These are phyloP conservation scores for Myiotriccus ornatus DNA, from an alignment of 2,797 vertebrate species.

Conservation along the genomic window DNA sequence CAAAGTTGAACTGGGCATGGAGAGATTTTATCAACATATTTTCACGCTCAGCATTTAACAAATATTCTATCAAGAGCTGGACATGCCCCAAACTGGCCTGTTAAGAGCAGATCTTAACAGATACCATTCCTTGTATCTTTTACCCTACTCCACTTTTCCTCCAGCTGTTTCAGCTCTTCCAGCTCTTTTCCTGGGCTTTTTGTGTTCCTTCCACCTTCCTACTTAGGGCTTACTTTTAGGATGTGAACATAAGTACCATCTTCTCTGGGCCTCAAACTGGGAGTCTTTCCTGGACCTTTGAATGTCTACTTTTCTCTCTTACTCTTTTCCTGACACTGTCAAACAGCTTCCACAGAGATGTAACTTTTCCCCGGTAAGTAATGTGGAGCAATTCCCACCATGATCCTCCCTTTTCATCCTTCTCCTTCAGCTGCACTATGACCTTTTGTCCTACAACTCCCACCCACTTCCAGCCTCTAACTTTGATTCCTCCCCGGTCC, in stretches of 20 bases:
- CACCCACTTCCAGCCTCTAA: not conserved
- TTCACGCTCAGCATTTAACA: not conserved
- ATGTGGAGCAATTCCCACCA: conserved; percentile 24
- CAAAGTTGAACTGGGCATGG: not conserved
- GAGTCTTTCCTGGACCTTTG: not conserved
- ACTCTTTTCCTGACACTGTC: not conserved
- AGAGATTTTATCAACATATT: not conserved
- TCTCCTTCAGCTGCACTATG: not conserved
- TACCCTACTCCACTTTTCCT: not conserved
- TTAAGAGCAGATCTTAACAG: not conserved
- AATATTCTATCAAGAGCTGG: not conserved
- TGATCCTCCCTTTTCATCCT: not conserved
- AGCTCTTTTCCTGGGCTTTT: not conserved
- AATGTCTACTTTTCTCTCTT: not conserved
- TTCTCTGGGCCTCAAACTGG: not conserved
- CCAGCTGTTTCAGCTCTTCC: not conserved
- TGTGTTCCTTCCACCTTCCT: not conserved
- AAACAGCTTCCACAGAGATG: not conserved
- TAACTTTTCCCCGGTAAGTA: conserved; percentile 5
- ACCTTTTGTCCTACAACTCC: conserved; percentile 10
- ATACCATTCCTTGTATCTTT: not conserved
- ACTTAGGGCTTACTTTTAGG: not conserved
- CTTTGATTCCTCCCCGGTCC: conserved; percentile 1
- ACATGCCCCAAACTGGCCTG: not conserved
- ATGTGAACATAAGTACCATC: not conserved